A percentile compares a stretch with the other conserved stretches of the same genome.
These are phyloP conservation scores for Cheilosia vulpina DNA, from an alignment of 2,888 invertebrate genomes.

Conservation along the genomic window DNA sequence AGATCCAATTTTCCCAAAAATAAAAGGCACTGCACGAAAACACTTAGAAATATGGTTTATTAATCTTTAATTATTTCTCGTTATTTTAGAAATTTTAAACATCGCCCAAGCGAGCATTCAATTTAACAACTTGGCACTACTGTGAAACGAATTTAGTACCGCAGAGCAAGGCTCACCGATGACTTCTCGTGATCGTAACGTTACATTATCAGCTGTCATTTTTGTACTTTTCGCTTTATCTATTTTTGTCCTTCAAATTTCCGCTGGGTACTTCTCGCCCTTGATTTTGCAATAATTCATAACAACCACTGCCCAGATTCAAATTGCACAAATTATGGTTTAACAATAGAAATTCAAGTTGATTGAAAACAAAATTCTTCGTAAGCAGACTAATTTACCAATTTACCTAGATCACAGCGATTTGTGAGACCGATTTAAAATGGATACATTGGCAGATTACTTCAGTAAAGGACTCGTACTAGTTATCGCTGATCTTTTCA, in stretches of 20 bases:
- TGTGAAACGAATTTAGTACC: slow-evolving; percentile 10
- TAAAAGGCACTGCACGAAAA: no score
- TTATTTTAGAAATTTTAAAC: no score
- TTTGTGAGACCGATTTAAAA: slow-evolving; percentile 2
- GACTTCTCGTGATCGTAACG: not conserved
- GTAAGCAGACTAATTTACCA: slow-evolving; percentile 10
- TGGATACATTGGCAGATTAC: slow-evolving; percentile 77
- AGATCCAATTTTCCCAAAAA: no score
- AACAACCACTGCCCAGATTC: slow-evolving; percentile 27
- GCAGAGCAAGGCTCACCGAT: not conserved
- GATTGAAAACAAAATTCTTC: not conserved
- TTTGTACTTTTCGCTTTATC: slow-evolving; percentile 25
- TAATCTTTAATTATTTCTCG: no score
- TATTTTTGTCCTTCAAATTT: slow-evolving; percentile 47
- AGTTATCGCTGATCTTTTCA: slow-evolving; percentile 85
- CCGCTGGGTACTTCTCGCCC: not conserved
- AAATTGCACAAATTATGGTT: slow-evolving; percentile 26
- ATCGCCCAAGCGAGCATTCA: not conserved
- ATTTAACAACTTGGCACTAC: not conserved
- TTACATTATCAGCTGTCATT: slow-evolving; percentile 4
- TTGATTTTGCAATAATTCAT: not conserved
- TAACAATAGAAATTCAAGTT: not conserved
- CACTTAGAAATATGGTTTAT: no score
- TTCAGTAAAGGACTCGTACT: slow-evolving; percentile 80
- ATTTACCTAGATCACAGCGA: not conserved